A percentile compares a stretch with the other conserved stretches of the same genome.
Evolutionary conservation across 2,113 vertebrate species (phyloP).

Genomic region (Pagrus major): DNA sequence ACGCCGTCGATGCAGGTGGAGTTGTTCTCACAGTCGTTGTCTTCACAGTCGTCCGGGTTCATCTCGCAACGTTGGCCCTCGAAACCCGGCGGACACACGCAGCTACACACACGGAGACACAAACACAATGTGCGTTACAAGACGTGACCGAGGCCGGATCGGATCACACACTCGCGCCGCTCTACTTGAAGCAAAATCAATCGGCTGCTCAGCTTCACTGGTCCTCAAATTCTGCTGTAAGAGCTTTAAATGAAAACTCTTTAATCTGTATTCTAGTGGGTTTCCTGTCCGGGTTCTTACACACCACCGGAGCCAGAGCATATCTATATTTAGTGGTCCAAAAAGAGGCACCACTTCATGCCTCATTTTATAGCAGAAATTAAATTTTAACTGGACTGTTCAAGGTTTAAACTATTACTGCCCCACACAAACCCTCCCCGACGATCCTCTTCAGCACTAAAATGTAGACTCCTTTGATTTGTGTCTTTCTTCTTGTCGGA

Average conservation of each 20-base stretch:
- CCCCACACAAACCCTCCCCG: neutral
- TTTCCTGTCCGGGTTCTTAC: slow-evolving; percentile 15
- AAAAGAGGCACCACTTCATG: slow-evolving; percentile 33
- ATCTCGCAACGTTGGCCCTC: slow-evolving; percentile 92
- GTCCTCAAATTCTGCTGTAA: slow-evolving; percentile 17
- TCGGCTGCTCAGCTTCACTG: slow-evolving; percentile 24
- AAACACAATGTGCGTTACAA: slow-evolving; percentile 24
- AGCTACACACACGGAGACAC: slow-evolving; percentile 79
- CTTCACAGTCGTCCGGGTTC: slow-evolving; percentile 96
- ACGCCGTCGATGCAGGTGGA: slow-evolving; percentile 94
- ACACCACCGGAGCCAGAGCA: slow-evolving; percentile 18
- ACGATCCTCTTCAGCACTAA: neutral
- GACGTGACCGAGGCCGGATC: neutral
- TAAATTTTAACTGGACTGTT: slow-evolving; percentile 31
- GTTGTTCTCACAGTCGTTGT: slow-evolving; percentile 98
- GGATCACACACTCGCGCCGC: slow-evolving; percentile 9
- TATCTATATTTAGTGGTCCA: slow-evolving; percentile 49
- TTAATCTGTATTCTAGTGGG: slow-evolving; percentile 3
- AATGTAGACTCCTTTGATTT: neutral
- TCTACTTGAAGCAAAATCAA: slow-evolving; percentile 46
- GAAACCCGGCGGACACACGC: slow-evolving; percentile 90
- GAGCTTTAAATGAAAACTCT: slow-evolving; percentile 27
- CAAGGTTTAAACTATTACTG: slow-evolving; percentile 27
- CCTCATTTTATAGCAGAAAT: slow-evolving; percentile 46
- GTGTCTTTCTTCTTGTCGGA: neutral